Base-by-base conservation (phyloP, 2,797 vertebrate species). In the Sebastes iracundus region DNA sequence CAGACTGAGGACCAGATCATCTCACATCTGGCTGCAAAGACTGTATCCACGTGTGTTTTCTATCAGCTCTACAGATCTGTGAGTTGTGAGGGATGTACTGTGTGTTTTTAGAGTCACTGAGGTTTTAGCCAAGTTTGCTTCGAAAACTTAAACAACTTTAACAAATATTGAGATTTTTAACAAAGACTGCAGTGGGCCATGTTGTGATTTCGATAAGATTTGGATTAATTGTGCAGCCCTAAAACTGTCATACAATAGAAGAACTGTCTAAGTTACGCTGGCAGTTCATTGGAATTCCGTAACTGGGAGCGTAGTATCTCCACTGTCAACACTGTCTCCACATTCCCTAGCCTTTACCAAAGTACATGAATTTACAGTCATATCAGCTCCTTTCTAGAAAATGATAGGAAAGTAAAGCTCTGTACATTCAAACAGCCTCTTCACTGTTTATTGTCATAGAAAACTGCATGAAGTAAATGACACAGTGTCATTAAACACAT, bases 1-100 rank as follows among this genome's bases (percentile, higher is more conserved):
- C 25, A 78, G 18, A 79, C 72, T 63, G 60, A 81, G 0, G 96
- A 99, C 72, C 95, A 84, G 68, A 85, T 98, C 14, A 61, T 97
- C 13, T 94, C 95, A 79, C 97, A 99, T 89, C 90, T 97, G 88
- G 95, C 97, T 64, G 95, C 97, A 3, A 97, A 96, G 90, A 94
- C 90, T 62, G 92, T 93, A 5, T 96, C 96, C 0, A 74, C 91
- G 0, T 94, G 95, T 64, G 92, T 97, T 10, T 82, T 93, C 86
- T 95, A 96, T 86, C 94, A 96, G 7, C 81, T 96, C 80, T 83
- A 87, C 83, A 65, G 18, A 12, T 72, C 69, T 60, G 94, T 90
- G 72, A 92, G 90, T 89, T 14, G 59, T 79, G n/a, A 35, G 2
- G 30, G 3, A 16, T 46, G 16, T 8, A 30, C 2, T 60, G 8